Base-by-base conservation (phyloP, 1,140 invertebrate species). In the Drosophila albomicans region DNA sequence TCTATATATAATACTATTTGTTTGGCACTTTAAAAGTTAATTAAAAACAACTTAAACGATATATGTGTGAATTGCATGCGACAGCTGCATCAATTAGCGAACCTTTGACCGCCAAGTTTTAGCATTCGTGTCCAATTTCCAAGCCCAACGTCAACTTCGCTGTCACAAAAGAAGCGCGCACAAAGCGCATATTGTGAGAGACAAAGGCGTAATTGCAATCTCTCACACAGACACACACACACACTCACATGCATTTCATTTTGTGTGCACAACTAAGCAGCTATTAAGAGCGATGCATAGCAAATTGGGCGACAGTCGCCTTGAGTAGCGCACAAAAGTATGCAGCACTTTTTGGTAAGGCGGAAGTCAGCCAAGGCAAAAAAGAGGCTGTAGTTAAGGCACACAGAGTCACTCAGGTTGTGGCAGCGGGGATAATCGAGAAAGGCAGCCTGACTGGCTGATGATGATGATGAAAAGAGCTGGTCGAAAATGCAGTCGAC, bases 281-380 rank as follows among this genome's bases (percentile, higher is more conserved):
- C 84, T 79, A 88, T 84, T 88, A 84, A 79, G 69, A 69, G 69
- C 72, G 73, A 71, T 80, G 82, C 78, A 78, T 56, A 61, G 68
- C 77, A 88, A 89, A 84, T 84, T 89, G 85, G 81, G 70, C 84
- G 69, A 63, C 72, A 70, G 69, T 80, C 51, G 77, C 84, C 85
- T 89, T 84, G 84, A 78, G 58, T 38, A 56, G 58, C 58, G 72
- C 59, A 69, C 67, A 75, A 75, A 75, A 82, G 81, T 72, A 82
- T 67, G 75, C 81, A 58, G 38, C 69, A 76, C 62, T 78, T 82
- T 67, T 74, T 69, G 28, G n/a, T 10, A 75, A 73, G 64, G 57
- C 81, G 81, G 85, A 89, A 89, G 77, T 56, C 57, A 79, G 77
- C 77, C 80, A 82, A 88, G 84, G 77, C 76, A 43, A 43, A 30